Conservation (phyloP, 2,888 invertebrate species). For the Parochlus steinenii region DNA sequence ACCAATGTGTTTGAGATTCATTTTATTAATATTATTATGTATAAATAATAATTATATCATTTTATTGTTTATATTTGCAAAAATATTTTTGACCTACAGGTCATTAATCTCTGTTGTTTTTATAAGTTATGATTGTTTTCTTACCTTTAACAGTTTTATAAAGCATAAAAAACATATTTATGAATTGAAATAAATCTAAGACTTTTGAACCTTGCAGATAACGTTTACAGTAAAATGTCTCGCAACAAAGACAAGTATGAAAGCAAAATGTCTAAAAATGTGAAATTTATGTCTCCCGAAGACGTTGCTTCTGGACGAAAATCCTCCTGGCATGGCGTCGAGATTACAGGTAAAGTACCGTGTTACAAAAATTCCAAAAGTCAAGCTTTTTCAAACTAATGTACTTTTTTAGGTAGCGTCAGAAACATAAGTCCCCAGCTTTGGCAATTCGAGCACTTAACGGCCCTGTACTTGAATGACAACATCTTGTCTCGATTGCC, state of each 20-base stretch:
- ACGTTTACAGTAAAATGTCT: constrained; percentile 35
- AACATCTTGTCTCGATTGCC: constrained; percentile 86
- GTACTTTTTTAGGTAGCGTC: constrained; percentile 76
- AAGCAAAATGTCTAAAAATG: constrained; percentile 60
- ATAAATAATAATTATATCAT: too few species aligned
- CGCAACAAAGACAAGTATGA: constrained; percentile 84
- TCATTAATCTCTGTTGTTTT: too few species aligned
- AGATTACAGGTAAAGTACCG: constrained; percentile 48
- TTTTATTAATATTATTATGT: too few species aligned
- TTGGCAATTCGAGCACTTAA: constrained; percentile 83
- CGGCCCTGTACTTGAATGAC: constrained; percentile 88
- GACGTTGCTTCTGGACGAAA: constrained; percentile 86
- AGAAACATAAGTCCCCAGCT: constrained; percentile 83
- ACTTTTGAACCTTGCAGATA: too few species aligned
- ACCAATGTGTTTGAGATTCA: too few species aligned
- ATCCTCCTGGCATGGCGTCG: constrained; percentile 82
- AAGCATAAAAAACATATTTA: too few species aligned
- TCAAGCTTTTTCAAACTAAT: constrained; percentile 19
- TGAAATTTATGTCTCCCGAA: constrained; percentile 84
- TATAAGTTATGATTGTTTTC: too few species aligned
- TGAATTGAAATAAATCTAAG: too few species aligned
- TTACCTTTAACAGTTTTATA: too few species aligned
- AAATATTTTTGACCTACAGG: too few species aligned
- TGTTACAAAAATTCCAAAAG: neutral
- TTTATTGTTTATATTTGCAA: too few species aligned